Evolutionary conservation across 2,113 vertebrate genomes (phyloP), one percentile per base, ranked within the genome.

Genomic region (Polypterus senegalus): DNA sequence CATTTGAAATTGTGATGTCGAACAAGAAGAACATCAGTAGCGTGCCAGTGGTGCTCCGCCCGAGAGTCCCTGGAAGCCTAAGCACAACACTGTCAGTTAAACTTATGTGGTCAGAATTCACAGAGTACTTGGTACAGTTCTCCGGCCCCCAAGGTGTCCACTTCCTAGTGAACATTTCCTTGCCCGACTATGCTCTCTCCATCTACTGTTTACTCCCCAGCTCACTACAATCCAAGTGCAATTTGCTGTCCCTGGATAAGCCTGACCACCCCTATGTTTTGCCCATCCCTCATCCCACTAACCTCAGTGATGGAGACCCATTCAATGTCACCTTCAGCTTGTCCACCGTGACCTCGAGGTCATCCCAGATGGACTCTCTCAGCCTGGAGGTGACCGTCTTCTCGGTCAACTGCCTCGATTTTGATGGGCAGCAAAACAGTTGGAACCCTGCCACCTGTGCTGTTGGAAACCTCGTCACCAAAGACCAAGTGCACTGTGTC

Each of bases 111-210:
- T 45, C 27, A 43, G 51, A 6, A 0, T 48, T 43, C 5, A 66
- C 44, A 1, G 74, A 61, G 46, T 1, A 80, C 9, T 69, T 83
- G 60, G 58, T 87, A 4, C 81, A 88, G 61, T 76, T 88, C 3
- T 2, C 76, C 9, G 80, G 77, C 0, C 54, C 77, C 9, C 62
- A 75, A 64, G 61, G 76, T 1, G 46, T 61, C 47, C 1, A 61
- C 52, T 81, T 85, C 61, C 57, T 66, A 0, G 67, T 76, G 6
- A 43, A 62, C 4, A 4, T 86, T 45, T 83, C 81, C 3, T 4
- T 2, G 49, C 43, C 3, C 0, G 48, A 0, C 65, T 69, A 8
- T 86, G 85, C 4, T 2, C 5, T 0, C n/a, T 74, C n/a, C 47
- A 56, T 47, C 3, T 54, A 58, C 70, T 79, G 57, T 78, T 78